phyloP scores from a whole-genome alignment of 2,113 vertebrate species.

The Pachyramphus minor region DNA sequence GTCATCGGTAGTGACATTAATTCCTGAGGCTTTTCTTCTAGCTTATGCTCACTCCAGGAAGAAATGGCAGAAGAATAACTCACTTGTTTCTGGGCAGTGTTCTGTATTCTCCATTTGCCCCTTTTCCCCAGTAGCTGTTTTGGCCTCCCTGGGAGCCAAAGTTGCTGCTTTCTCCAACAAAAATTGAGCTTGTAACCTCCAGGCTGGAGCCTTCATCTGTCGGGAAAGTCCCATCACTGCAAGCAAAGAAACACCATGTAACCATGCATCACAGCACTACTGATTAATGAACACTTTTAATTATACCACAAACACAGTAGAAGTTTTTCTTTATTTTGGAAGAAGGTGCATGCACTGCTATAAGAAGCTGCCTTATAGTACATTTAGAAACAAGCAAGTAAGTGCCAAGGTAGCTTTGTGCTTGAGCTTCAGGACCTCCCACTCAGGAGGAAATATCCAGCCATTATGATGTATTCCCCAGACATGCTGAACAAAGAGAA shows the following conservation, averaged over 20 bases:
- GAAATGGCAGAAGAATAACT: slow-evolving; percentile 21
- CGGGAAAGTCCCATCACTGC: slow-evolving; percentile 64
- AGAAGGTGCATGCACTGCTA: background rate
- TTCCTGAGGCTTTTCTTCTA: slow-evolving; percentile 15
- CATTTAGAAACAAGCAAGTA: background rate
- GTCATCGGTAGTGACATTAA: background rate
- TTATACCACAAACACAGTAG: background rate
- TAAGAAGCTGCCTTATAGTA: background rate
- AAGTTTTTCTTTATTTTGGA: background rate
- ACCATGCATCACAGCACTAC: background rate
- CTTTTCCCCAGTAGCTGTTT: slow-evolving; percentile 71
- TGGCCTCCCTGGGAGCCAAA: slow-evolving; percentile 56
- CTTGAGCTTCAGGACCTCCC: background rate
- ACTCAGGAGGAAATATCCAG: background rate
- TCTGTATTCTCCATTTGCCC: slow-evolving; percentile 55
- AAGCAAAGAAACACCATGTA: background rate
- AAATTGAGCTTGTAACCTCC: slow-evolving; percentile 52
- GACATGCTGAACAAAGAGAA: background rate
- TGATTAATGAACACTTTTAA: background rate
- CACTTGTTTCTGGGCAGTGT: slow-evolving; percentile 70
- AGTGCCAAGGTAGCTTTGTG: background rate
- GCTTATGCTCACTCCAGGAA: background rate
- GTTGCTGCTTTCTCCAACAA: slow-evolving; percentile 65
- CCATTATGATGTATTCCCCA: background rate
- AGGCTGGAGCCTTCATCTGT: slow-evolving; percentile 54